A percentile compares a stretch with the other conserved stretches of the same genome.
These are phyloP conservation scores for Bombyx huttoni DNA, from an alignment of 2,888 invertebrate genomes.

Conservation along the genomic window DNA sequence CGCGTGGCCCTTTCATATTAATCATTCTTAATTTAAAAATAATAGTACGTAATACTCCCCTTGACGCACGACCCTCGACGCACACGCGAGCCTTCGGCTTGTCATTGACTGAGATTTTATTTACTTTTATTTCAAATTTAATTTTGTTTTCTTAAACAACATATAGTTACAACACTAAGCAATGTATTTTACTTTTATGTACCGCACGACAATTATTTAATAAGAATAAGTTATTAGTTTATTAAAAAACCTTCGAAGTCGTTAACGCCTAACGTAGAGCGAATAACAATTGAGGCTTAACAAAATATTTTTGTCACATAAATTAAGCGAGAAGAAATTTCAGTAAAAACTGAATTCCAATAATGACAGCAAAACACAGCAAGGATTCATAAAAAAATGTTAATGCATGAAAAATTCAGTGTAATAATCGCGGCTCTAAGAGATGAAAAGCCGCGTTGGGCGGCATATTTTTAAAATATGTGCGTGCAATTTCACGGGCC, in stretches of 20 bases:
- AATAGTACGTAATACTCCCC: slow-evolving; percentile 38
- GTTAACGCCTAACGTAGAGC: too few species aligned
- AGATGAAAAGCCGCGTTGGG: slow-evolving; percentile 28
- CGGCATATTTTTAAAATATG: slow-evolving; percentile 50
- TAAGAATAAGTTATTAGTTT: too few species aligned
- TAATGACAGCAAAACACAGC: neutral
- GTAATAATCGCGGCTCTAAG: slow-evolving; percentile 30
- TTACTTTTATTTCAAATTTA: neutral
- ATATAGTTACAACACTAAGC: too few species aligned
- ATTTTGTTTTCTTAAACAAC: too few species aligned
- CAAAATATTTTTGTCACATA: neutral
- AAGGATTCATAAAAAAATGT: slow-evolving; percentile 7
- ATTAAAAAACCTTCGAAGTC: too few species aligned
- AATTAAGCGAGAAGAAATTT: neutral
- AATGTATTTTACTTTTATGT: too few species aligned
- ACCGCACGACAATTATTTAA: too few species aligned
- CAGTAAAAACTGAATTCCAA: neutral
- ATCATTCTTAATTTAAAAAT: slow-evolving; percentile 44
- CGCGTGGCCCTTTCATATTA: slow-evolving; percentile 21
- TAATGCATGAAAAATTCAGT: slow-evolving; percentile 3
- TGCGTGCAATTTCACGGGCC: slow-evolving; percentile 57
- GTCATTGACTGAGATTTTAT: slow-evolving; percentile 21
- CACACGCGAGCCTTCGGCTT: slow-evolving; percentile 36
- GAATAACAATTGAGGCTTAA: too few species aligned
- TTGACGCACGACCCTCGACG: slow-evolving; percentile 23